Percentiles rank a stretch among this genome's conserved stretches.
phyloP scores from a whole-genome alignment of 2,888 invertebrate species.

The Cyaniris semiargus region DNA sequence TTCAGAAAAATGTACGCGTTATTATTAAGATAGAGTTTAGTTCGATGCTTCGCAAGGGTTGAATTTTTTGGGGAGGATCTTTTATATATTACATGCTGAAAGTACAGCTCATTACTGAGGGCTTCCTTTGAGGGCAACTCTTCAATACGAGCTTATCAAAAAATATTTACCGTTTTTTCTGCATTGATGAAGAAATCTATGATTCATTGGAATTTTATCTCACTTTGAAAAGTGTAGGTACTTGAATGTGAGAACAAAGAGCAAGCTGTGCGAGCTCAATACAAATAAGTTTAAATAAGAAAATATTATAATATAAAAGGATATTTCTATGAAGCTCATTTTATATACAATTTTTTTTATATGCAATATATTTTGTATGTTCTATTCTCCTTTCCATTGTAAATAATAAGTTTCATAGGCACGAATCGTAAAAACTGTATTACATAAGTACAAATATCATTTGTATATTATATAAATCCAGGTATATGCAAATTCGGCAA shows the following conservation, averaged over 20 bases:
- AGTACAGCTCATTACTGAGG: constrained; percentile 17
- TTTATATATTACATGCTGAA: constrained; percentile 14
- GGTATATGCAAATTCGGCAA: too few species aligned
- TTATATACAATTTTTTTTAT: background rate
- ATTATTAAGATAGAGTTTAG: constrained; percentile 61
- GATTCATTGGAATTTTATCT: background rate
- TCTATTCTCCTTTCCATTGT: background rate
- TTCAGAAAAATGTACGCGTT: constrained; percentile 58
- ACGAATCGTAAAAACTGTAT: too few species aligned
- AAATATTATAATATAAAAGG: background rate
- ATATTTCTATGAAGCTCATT: background rate
- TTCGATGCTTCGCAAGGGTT: constrained; percentile 36
- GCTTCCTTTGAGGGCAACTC: constrained; percentile 1
- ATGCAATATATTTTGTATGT: background rate
- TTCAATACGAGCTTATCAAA: constrained; percentile 4
- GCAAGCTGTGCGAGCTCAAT: background rate
- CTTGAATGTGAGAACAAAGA: background rate
- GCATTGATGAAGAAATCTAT: background rate
- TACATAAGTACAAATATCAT: too few species aligned
- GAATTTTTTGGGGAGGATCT: constrained; percentile 9
- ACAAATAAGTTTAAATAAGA: background rate
- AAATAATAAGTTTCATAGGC: too few species aligned
- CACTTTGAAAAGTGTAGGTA: background rate
- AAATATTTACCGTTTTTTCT: constrained; percentile 5
- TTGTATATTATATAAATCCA: too few species aligned